Conservation (phyloP, 1,140 invertebrate species). For the Drepana arcuata region DNA sequence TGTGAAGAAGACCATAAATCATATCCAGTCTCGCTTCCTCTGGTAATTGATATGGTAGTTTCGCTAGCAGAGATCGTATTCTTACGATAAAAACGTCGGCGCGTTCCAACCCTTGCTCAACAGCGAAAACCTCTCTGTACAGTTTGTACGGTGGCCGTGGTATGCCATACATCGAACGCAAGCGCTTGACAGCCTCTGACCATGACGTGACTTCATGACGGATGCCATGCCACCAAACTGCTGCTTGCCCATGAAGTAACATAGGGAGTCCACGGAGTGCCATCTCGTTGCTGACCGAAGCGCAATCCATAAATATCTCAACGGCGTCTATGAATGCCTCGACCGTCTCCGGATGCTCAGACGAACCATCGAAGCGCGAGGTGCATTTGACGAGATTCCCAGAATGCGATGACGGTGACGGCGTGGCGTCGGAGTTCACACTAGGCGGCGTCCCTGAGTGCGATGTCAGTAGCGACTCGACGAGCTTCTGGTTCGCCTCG, state of each 20-base stretch:
- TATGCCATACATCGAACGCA: constrained; percentile 8
- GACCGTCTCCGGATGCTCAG: constrained; percentile 2
- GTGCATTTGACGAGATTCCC: constrained; percentile 10
- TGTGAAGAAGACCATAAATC: constrained; percentile 13
- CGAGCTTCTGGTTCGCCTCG: constrained; percentile 1
- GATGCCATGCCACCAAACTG: constrained; percentile 14
- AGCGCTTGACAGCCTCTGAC: constrained; percentile 3
- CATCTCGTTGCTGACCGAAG: constrained; percentile 12
- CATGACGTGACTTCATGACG: constrained; percentile 7
- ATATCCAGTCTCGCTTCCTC: constrained; percentile 14
- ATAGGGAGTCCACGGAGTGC: constrained; percentile 15
- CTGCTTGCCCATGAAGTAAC: constrained; percentile 10
- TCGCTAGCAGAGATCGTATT: constrained; percentile 10
- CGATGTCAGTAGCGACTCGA: constrained; percentile 1
- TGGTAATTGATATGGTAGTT: constrained; percentile 13
- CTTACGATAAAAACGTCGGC: constrained; percentile 12
- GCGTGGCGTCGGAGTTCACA: neutral
- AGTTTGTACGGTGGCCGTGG: constrained; percentile 16
- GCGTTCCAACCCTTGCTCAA: constrained; percentile 10
- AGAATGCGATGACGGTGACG: neutral
- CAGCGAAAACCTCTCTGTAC: constrained; percentile 13
- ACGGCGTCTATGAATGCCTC: constrained; percentile 15
- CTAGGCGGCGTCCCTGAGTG: neutral
- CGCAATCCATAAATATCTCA: constrained; percentile 9
- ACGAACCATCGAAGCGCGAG: constrained; percentile 12